phyloP scores from a whole-genome alignment of 2,113 vertebrate genomes.

The Aleadryas rufinucha region DNA sequence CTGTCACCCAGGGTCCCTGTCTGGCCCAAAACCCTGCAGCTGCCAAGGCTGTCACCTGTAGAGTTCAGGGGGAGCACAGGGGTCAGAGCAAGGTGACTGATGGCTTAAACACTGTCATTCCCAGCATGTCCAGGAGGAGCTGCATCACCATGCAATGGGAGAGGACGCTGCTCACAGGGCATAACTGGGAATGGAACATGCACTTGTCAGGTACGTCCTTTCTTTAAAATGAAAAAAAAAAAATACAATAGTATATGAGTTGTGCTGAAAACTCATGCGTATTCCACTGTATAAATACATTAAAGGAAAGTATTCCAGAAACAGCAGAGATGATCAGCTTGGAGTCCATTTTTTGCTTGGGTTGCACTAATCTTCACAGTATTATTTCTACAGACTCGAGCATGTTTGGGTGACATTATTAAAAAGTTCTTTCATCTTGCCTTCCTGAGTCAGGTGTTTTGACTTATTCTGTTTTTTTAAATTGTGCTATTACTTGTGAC shows the following conservation, averaged over 20 bases:
- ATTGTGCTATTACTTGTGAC: neutral
- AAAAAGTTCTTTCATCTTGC: neutral
- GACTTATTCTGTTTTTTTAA: neutral
- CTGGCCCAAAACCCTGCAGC: neutral
- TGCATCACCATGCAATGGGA: slow-evolving; percentile 71
- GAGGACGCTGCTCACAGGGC: slow-evolving; percentile 83
- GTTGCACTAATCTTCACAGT: neutral
- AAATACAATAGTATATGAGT: fast-evolving
- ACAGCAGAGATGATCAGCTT: neutral
- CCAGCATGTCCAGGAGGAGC: slow-evolving; percentile 86
- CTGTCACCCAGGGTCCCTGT: neutral
- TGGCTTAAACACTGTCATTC: neutral
- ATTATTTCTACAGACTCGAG: neutral
- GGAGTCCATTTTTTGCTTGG: neutral
- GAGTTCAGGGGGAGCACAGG: neutral
- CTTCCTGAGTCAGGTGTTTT: neutral
- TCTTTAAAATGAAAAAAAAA: neutral
- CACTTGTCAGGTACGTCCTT: slow-evolving; percentile 77
- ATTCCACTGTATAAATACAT: too few species aligned
- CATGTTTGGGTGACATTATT: neutral
- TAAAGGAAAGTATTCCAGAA: neutral
- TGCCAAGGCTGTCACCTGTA: neutral
- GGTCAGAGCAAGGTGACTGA: neutral
- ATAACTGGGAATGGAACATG: slow-evolving; percentile 84
- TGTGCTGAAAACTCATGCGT: neutral